Evolutionary conservation across 2,888 invertebrate genomes (phyloP), one percentile per base, ranked within the genome.

Genomic region (Pimpla rufipes): DNA sequence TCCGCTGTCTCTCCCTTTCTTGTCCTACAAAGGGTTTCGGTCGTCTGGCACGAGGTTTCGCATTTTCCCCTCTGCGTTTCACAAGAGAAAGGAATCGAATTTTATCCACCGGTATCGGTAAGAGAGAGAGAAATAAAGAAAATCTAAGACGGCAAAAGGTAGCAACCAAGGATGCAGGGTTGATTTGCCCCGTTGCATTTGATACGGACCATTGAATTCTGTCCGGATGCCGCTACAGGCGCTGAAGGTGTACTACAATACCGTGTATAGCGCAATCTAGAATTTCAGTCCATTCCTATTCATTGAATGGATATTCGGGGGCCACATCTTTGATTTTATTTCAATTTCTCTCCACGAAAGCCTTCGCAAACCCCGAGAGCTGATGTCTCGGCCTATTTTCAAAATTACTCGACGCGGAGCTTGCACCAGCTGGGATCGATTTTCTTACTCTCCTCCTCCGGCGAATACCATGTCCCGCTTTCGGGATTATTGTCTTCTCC

Each of bases 261-360:
- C 55, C 73, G 37, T 64, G 50, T 66, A 64, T 16, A 45, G 55
- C 64, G 52, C 45, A 59, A 80, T 68, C 70, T 59, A 47, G 59
- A 76, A 76, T 68, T 78, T 57, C 62, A 67, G 82, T 86, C 87
- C 88, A 88, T 90, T 89, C 83, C 87, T 88, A 88, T 89, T 89
- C 87, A 89, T 89, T 87, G 87, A 86, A 89, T 89, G 86, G 87
- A 87, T 90, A 90, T 90, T 88, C 71, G 88, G 81, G 29, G 87
- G 86, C 87, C 85, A 87, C 85, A 87, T 83, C 85, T 87, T 89
- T 88, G 87, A 88, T 90, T 90, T 90, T 89, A 89, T 89, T 89
- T 89, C 88, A 88, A 89, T 89, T 86, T 88, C 85, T 70, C 62
- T 42, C 18, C 52, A 71, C 75, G 77, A 75, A 68, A 66, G 6